Percentiles rank a stretch among this genome's conserved stretches.
phyloP scores from a whole-genome alignment of 2,888 invertebrate species.

The Athripsodes cinereus region DNA sequence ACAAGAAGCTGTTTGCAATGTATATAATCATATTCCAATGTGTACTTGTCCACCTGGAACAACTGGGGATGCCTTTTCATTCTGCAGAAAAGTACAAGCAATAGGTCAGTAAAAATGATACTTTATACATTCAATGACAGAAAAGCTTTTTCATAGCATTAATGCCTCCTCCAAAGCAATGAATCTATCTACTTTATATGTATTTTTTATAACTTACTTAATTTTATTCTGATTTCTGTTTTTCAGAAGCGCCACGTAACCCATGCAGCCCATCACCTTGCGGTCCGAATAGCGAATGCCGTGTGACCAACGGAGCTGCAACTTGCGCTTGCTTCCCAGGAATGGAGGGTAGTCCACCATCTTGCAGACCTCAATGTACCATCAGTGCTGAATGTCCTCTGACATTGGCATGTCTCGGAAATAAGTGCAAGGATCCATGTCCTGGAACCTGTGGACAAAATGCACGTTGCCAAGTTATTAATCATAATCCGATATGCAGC shows the following conservation, averaged over 20 bases:
- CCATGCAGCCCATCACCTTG: slow-evolving; percentile 66
- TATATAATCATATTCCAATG: slow-evolving; percentile 68
- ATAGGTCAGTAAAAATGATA: slow-evolving; percentile 24
- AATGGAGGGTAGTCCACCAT: slow-evolving; percentile 58
- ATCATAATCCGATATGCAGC: slow-evolving; percentile 64
- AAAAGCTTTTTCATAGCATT: neutral
- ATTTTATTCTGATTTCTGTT: no score
- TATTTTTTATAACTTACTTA: no score
- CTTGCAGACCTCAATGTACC: slow-evolving; percentile 62
- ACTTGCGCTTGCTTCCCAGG: slow-evolving; percentile 56
- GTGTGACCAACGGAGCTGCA: slow-evolving; percentile 49
- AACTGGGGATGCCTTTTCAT: slow-evolving; percentile 65
- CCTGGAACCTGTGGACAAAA: slow-evolving; percentile 62
- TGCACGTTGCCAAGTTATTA: slow-evolving; percentile 62
- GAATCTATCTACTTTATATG: no score
- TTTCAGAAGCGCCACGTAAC: neutral
- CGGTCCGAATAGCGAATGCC: slow-evolving; percentile 59
- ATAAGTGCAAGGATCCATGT: slow-evolving; percentile 63
- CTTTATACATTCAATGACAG: neutral
- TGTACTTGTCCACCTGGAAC: slow-evolving; percentile 64
- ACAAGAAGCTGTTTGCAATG: slow-evolving; percentile 63
- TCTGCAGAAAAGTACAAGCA: slow-evolving; percentile 41
- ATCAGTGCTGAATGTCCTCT: slow-evolving; percentile 62
- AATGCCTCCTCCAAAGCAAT: no score
- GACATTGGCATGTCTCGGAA: slow-evolving; percentile 58